These are phyloP conservation scores for Physella acuta DNA, from an alignment of 1,140 invertebrate genomes.

Conservation along the genomic window DNA sequence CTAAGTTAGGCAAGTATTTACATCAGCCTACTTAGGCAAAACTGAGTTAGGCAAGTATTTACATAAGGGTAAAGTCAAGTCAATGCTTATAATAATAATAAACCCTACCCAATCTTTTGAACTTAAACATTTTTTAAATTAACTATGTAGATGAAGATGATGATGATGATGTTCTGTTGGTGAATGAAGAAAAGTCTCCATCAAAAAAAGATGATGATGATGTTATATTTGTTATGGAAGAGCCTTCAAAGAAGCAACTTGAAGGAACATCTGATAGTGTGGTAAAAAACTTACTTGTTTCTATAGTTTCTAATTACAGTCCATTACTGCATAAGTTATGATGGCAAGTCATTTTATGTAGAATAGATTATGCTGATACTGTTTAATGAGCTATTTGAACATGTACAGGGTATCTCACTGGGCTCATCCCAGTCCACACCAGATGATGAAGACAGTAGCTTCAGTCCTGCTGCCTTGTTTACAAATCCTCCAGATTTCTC, in stretches of 20 bases:
- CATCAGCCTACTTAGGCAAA: not conserved
- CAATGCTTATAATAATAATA: not conserved
- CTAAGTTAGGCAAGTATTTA: not conserved
- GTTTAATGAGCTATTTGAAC: not conserved
- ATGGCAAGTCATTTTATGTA: not conserved
- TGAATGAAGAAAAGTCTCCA: conserved; percentile 24
- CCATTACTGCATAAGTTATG: not conserved
- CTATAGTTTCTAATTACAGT: not conserved
- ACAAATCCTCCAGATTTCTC: not conserved
- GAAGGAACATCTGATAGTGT: not conserved
- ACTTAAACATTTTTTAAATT: not conserved
- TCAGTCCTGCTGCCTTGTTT: not conserved
- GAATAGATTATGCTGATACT: not conserved
- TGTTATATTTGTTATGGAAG: conserved; percentile 27
- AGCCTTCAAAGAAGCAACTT: not conserved
- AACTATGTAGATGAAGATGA: conserved; percentile 29
- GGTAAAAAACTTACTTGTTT: not conserved
- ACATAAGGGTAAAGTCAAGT: not conserved
- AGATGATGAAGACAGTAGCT: not conserved
- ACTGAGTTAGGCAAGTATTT: not conserved
- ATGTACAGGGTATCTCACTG: not conserved
- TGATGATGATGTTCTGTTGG: conserved; percentile 29
- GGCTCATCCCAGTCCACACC: not conserved
- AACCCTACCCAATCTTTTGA: not conserved
- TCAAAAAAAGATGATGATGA: conserved; percentile 22